Conservation (phyloP, 1,140 invertebrate species). For the Homalodisca vitripennis region DNA sequence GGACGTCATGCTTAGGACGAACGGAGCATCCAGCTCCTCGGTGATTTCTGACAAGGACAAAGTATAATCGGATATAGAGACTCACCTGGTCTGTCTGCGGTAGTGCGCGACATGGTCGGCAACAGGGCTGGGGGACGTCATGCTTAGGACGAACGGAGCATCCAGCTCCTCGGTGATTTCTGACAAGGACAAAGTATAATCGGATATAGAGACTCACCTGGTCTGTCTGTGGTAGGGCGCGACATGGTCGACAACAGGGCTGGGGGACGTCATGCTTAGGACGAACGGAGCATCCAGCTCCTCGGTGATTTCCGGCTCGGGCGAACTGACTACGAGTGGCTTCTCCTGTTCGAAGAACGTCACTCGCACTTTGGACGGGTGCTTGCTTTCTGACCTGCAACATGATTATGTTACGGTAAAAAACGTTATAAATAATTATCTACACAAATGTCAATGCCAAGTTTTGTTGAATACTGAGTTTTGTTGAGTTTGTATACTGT, state of each 20-base stretch:
- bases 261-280: constrained; percentile 36
- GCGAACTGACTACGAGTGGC: constrained; percentile 67
- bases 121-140: constrained; percentile 24
- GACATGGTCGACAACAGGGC: constrained; percentile 40
- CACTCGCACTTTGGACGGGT: constrained; percentile 70
- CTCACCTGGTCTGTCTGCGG: constrained; percentile 59
- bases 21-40: constrained; percentile 50
- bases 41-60: constrained; percentile 47
- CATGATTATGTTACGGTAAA: no score
- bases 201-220: constrained; percentile 53
- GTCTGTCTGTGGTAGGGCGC: constrained; percentile 57
- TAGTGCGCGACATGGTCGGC: constrained; percentile 49
- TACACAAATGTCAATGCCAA: no score
- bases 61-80: not conserved
- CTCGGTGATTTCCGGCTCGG: constrained; percentile 52
- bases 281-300: constrained; percentile 48
- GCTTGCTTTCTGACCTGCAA: constrained; percentile 58
- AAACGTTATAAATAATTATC: no score
- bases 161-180: constrained; percentile 52
- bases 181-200: constrained; percentile 55
- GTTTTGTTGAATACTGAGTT: no score
- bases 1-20: constrained; percentile 36
- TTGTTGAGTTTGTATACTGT: no score
- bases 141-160: constrained; percentile 42
- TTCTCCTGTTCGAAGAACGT: constrained; percentile 76